Conservation (phyloP, 2,113 vertebrate species). For the Ptyas mucosa region DNA sequence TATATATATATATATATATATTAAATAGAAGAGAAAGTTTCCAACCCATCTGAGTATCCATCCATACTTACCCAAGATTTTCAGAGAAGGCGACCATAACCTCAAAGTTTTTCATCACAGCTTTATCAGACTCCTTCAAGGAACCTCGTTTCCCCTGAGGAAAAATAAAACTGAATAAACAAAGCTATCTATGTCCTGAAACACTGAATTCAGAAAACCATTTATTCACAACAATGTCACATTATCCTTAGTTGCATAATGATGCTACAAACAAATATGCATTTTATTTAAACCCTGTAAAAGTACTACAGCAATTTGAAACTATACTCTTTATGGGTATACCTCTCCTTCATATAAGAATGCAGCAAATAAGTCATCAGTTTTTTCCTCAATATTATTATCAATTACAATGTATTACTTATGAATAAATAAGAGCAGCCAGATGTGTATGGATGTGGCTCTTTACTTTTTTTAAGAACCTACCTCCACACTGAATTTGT, state of each 20-base stretch:
- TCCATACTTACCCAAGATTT: constrained; percentile 71
- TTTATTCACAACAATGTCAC: not conserved
- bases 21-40: not conserved
- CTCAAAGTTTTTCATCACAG: constrained; percentile 81
- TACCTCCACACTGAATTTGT: not conserved
- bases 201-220: not conserved
- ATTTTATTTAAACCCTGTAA: not conserved
- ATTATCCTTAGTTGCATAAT: not conserved
- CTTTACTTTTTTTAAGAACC: not conserved
- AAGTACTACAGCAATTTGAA: not conserved
- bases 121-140: constrained; percentile 81
- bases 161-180: not conserved
- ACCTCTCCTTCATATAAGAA: fast-evolving
- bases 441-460: not conserved
- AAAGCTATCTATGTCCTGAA: not conserved
- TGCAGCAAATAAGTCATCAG: not conserved
- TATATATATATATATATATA: no score
- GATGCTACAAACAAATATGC: not conserved
- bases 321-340: not conserved
- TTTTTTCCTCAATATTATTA: not conserved
- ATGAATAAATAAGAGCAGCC: not conserved
- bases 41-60: constrained; percentile 2
- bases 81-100: constrained; percentile 89
- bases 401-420: not conserved
- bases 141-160: constrained; percentile 83